Base-by-base conservation (phyloP, 2,888 invertebrate species). In the Choreutis nemorana region DNA sequence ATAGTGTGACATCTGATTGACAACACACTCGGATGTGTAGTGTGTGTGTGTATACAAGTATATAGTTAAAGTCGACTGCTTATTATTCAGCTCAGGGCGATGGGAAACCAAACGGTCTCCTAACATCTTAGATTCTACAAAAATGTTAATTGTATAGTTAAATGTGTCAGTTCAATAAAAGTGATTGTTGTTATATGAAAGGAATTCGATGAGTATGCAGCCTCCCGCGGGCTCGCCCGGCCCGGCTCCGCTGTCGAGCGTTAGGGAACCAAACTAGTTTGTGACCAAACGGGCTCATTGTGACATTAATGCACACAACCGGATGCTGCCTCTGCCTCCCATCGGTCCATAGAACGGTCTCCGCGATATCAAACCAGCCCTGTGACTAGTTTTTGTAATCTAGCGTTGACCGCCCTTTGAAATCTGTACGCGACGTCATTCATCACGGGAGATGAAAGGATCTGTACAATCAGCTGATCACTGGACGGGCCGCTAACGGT, bases 241-340 rank as follows among this genome's bases (percentile, higher is more conserved):
- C 52, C 57, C 44, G 45, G 39, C 35, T 52, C 48, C 37, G 38
- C 38, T 34, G 39, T 38, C 38, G 32, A 32, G 21, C 15, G 32
- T 54, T 51, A 56, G 65, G 63, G 67, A 66, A 55, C 56, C 50
- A 72, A 75, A 78, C 77, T 68, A 68, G 77, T 77, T 78, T 71
- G 52, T 44, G 50, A 44, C 55, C 62, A 58, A 70, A 68, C 65
- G 65, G 62, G 50, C 61, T 54, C 49, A 59, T 62, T 73, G 72
- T 46, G 56, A 62, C 65, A 65, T 66, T 60, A 62, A 58, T 61
- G 66, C 68, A 55, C 59, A 73, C 57, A 73, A 77, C 77, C 75
- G 77, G 78, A 75, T 71, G 78, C 77, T 75, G 77, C 50, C 45
- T 59, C 58, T 61, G 60, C 55, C 57, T 54, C 50, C 54, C 57